Evolutionary conservation across 1,140 invertebrate species (phyloP).

Genomic region (Heliconius eleuchia): DNA sequence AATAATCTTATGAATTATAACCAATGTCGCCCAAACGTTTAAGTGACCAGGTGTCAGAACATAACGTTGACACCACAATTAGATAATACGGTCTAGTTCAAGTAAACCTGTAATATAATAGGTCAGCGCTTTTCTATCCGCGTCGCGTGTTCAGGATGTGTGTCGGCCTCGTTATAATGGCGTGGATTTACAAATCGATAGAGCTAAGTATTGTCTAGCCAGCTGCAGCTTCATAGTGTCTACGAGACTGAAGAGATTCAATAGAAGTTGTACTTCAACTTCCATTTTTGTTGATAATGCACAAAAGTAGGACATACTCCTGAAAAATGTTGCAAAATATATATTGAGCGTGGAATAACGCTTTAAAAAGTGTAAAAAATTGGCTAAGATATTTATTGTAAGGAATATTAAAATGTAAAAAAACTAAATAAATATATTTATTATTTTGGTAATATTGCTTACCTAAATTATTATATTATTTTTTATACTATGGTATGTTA

Average conservation of each 20-base stretch:
- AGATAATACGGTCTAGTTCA: slow-evolving; percentile 32
- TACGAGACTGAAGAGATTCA: not conserved
- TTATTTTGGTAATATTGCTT: too few species aligned
- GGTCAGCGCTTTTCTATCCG: slow-evolving; percentile 34
- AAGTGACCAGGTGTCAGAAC: not conserved
- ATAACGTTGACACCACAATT: slow-evolving; percentile 16
- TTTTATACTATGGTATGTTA: too few species aligned
- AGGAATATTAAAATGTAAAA: too few species aligned
- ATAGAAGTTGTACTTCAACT: not conserved
- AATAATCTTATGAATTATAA: too few species aligned
- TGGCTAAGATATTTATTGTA: too few species aligned
- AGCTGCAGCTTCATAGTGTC: not conserved
- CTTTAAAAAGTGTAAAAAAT: too few species aligned
- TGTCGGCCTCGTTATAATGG: slow-evolving; percentile 12
- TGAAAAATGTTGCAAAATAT: not conserved
- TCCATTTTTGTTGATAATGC: not conserved
- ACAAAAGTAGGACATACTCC: not conserved
- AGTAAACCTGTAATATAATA: slow-evolving; percentile 36
- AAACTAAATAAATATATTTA: too few species aligned
- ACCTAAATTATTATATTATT: too few species aligned
- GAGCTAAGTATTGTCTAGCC: not conserved
- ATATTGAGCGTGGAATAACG: too few species aligned
- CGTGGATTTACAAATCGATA: not conserved
- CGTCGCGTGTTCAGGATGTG: slow-evolving; percentile 30
- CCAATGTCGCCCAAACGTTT: too few species aligned